Percentiles rank a stretch among this genome's conserved stretches.
These are phyloP conservation scores for Rhagophthalmus giganteus DNA, from an alignment of 2,888 invertebrate genomes.

Conservation along the genomic window DNA sequence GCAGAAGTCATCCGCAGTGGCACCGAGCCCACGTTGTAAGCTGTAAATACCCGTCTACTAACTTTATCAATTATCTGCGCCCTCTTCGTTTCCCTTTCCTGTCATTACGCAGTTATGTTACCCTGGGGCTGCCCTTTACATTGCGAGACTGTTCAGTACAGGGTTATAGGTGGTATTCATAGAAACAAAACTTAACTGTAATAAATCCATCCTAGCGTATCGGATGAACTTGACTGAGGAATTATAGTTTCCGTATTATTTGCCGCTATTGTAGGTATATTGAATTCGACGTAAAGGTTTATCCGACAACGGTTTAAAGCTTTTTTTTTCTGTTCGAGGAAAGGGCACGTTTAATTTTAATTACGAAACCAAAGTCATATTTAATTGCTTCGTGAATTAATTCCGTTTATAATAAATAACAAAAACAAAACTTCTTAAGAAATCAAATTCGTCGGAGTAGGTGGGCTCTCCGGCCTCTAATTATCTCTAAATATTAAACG, in stretches of 20 bases:
- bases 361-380: too few relatives aligned
- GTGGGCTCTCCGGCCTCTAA: not conserved
- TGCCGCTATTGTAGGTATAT: too few relatives aligned
- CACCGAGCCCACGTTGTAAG: slow-evolving; percentile 14
- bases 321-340: too few relatives aligned
- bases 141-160: slow-evolving; percentile 17
- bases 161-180: slow-evolving; percentile 13
- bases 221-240: too few relatives aligned
- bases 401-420: not conserved
- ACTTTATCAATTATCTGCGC: slow-evolving; percentile 43
- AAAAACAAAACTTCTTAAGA: slow-evolving; percentile 1
- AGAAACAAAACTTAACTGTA: slow-evolving; percentile 17
- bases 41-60: slow-evolving; percentile 31
- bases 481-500: slow-evolving; percentile 20
- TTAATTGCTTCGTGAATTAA: not conserved
- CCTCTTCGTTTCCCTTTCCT: slow-evolving; percentile 41
- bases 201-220: slow-evolving; percentile 14
- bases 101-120: slow-evolving; percentile 40
- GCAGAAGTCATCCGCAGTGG: slow-evolving; percentile 9
- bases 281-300: too few relatives aligned
- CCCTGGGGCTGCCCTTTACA: slow-evolving; percentile 26
- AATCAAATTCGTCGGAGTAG: not conserved
- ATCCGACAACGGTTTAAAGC: too few relatives aligned
- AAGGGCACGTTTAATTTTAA: too few relatives aligned
- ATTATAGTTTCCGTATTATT: too few relatives aligned